phyloP scores from a whole-genome alignment of 1,140 invertebrate species.

The Sycophila sp. region DNA sequence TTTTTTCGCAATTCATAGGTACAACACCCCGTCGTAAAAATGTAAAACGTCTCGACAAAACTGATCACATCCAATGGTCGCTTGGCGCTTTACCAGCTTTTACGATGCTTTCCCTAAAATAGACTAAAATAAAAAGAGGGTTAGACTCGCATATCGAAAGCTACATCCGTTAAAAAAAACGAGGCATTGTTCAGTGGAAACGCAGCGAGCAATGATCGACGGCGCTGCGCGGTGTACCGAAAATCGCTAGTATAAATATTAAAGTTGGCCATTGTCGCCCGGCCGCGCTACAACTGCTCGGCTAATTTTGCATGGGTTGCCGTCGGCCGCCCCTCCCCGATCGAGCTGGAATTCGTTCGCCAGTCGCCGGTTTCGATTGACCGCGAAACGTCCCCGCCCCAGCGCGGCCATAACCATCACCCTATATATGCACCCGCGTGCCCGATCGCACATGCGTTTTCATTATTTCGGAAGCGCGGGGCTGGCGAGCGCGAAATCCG shows the following conservation, averaged over 20 bases:
- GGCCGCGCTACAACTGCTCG: constrained; percentile 23
- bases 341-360: no score
- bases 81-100: neutral
- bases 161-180: constrained; percentile 25
- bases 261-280: constrained; percentile 49
- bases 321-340: constrained; percentile 16
- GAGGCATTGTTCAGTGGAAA: constrained; percentile 23
- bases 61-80: neutral
- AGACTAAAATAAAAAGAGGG: no score
- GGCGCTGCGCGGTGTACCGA: constrained; percentile 41
- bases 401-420: constrained; percentile 33
- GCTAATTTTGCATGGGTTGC: constrained; percentile 55
- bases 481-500: no score
- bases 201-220: constrained; percentile 26
- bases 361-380: constrained; percentile 43
- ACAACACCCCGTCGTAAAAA: neutral
- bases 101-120: no score
- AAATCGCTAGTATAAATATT: constrained; percentile 63
- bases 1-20: no score
- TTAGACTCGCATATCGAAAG: neutral
- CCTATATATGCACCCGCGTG: constrained; percentile 24
- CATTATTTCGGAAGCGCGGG: no score
- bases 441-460: neutral
- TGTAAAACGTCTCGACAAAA: neutral
- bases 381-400: no score